Evolutionary conservation across 2,113 vertebrate species (phyloP).

Genomic region (Melierax canorus): DNA sequence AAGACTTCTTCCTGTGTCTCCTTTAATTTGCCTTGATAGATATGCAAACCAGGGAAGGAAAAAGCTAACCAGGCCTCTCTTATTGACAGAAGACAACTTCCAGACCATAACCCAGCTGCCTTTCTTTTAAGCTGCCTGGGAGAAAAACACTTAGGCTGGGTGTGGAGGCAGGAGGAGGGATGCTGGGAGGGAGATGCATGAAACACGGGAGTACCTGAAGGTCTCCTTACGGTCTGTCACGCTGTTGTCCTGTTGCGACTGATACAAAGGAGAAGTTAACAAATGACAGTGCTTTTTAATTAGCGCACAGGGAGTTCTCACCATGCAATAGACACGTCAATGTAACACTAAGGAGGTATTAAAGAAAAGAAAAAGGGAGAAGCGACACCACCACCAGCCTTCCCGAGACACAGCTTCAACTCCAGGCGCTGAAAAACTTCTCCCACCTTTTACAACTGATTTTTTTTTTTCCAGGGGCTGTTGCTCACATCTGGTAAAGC

Average conservation of each 20-base stretch:
- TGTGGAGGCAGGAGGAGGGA: not conserved
- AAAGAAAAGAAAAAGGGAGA: not conserved
- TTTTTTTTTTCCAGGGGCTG: slow-evolving; percentile 1
- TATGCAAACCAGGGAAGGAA: slow-evolving; percentile 19
- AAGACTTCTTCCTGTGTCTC: slow-evolving; percentile 22
- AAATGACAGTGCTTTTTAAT: slow-evolving; percentile 53
- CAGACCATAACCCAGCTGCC: not conserved
- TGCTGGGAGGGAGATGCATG: not conserved
- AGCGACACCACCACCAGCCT: not conserved
- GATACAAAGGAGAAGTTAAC: slow-evolving; percentile 10
- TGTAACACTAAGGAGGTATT: not conserved
- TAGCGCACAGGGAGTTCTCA: not conserved
- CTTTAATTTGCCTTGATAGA: slow-evolving; percentile 54
- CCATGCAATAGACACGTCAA: not conserved
- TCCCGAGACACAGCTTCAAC: not conserved
- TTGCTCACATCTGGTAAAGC: slow-evolving; percentile 67
- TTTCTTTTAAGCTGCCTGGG: not conserved
- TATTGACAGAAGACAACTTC: slow-evolving; percentile 34
- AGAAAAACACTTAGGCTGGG: not conserved
- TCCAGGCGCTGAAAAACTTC: not conserved
- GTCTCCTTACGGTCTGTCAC: not conserved
- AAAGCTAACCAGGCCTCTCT: slow-evolving; percentile 29
- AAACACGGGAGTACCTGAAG: not conserved
- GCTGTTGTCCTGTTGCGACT: not conserved
- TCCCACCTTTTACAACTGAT: not conserved